Evolutionary conservation across 2,888 invertebrate species (phyloP), one percentile per base, ranked within the genome.

Genomic region (Calameuta pallipes): DNA sequence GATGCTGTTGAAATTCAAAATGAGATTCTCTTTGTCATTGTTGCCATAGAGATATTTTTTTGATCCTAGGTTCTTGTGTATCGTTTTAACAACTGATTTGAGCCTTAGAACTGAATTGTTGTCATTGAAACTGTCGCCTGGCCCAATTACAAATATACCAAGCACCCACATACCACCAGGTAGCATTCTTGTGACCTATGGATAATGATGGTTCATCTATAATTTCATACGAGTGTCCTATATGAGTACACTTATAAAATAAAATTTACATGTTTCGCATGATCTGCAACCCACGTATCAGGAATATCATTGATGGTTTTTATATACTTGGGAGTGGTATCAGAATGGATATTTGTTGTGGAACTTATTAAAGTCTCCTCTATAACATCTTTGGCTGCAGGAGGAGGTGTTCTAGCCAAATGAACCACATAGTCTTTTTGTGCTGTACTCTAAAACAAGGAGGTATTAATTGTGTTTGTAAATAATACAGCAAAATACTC

Each of bases 141-240:
- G 93, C 31, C 95, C 95, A 76, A 95, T 94, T 41, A 97, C 92
- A 91, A 97, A 98, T 85, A 97, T 93, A 83, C 96, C 98, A 89
- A 97, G 93, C 75, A 98, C 95, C 92, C 95, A 95, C 93, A 98
- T 95, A 74, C 98, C 98, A 71, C 98, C 98, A 56, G 98, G 97
- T 81, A 98, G 92, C 97, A 98, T 98, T 91, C 97, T 94, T 3
- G 96, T 95, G 1, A 97, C 94, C 94, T 94, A 81, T n/a, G 74
- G 82, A 81, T 11, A 76, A 75, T 75, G 1, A 84, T 84, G 41
- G 76, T 80, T 71, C 69, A 41, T 70, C 68, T 23, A 69, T 68
- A 76, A 69, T 71, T 34, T 34, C n/a, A 77, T 56, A 56, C 9
- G 1, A 23, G 23, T 56, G 9, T 56, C 2, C 23, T 56, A 23